Conservation (phyloP, 2,797 vertebrate species). For the Eleutherodactylus coqui region DNA sequence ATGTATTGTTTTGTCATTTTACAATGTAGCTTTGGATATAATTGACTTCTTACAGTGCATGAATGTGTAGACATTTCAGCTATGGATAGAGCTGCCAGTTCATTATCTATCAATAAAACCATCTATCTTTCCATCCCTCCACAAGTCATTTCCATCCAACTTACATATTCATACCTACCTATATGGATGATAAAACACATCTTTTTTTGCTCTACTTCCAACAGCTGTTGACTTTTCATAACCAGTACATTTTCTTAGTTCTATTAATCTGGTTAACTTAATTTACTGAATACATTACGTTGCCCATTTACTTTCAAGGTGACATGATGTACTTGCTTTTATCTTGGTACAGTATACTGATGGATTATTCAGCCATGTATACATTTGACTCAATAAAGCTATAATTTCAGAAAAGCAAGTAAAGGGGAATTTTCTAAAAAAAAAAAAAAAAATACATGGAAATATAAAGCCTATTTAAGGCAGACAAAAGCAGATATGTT, state of each 20-base stretch:
- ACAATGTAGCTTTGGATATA: not conserved
- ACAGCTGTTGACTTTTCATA: not conserved
- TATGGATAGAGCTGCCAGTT: not conserved
- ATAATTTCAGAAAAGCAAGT: not conserved
- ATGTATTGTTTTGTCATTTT: not conserved
- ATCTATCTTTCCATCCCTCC: not conserved
- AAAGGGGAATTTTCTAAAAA: not conserved
- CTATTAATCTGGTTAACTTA: not conserved
- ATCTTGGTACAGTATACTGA: not conserved
- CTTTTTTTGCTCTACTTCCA: not conserved
- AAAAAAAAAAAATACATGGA: not conserved
- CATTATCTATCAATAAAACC: not conserved
- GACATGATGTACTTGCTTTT: not conserved
- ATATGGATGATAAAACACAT: not conserved
- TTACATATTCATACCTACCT: not conserved
- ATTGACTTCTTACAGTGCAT: not conserved
- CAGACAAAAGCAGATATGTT: not conserved
- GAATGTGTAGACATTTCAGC: not conserved
- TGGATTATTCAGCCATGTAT: not conserved
- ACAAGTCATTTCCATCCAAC: not conserved
- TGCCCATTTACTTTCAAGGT: not conserved
- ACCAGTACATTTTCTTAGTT: not conserved
- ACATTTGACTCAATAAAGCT: slow-evolving; percentile 2
- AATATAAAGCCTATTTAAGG: not conserved
- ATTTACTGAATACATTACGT: not conserved